These are phyloP conservation scores for Stomorhina lunata DNA, from an alignment of 2,888 invertebrate genomes.

Conservation along the genomic window DNA sequence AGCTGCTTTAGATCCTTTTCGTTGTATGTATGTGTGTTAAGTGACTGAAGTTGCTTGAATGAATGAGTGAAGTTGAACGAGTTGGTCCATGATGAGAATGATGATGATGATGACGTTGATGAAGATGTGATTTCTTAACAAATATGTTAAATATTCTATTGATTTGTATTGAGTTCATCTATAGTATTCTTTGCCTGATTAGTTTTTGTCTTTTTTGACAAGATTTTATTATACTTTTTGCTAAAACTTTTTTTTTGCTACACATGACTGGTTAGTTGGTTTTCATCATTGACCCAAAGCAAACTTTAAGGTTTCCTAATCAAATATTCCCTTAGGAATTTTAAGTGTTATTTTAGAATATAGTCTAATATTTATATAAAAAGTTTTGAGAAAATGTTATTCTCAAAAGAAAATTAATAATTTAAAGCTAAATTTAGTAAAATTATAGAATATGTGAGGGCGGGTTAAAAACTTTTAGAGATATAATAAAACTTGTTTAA, in stretches of 20 bases:
- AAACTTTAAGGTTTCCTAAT: slow-evolving; percentile 46
- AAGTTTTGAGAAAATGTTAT: neutral
- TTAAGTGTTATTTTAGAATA: slow-evolving; percentile 14
- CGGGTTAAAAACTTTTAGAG: neutral
- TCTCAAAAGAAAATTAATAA: neutral
- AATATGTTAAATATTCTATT: slow-evolving; percentile 47
- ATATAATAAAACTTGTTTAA: too few species aligned
- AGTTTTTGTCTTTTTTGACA: slow-evolving; percentile 38
- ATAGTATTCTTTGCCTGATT: slow-evolving; percentile 46
- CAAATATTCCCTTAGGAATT: slow-evolving; percentile 46
- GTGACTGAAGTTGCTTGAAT: slow-evolving; percentile 31
- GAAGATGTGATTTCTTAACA: slow-evolving; percentile 37
- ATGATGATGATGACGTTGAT: slow-evolving; percentile 2
- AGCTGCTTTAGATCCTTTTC: slow-evolving; percentile 40
- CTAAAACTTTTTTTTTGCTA: slow-evolving; percentile 18
- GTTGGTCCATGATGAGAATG: neutral
- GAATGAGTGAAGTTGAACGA: slow-evolving; percentile 10
- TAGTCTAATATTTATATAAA: too few species aligned
- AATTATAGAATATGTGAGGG: neutral
- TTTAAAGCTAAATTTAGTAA: neutral
- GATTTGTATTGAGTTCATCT: slow-evolving; percentile 36
- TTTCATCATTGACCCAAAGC: slow-evolving; percentile 37
- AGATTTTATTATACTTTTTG: slow-evolving; percentile 28
- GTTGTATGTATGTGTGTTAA: slow-evolving; percentile 20
- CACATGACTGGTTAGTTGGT: slow-evolving; percentile 40